phyloP scores from a whole-genome alignment of 2,888 invertebrate genomes.

The Ephialtes manifestator region DNA sequence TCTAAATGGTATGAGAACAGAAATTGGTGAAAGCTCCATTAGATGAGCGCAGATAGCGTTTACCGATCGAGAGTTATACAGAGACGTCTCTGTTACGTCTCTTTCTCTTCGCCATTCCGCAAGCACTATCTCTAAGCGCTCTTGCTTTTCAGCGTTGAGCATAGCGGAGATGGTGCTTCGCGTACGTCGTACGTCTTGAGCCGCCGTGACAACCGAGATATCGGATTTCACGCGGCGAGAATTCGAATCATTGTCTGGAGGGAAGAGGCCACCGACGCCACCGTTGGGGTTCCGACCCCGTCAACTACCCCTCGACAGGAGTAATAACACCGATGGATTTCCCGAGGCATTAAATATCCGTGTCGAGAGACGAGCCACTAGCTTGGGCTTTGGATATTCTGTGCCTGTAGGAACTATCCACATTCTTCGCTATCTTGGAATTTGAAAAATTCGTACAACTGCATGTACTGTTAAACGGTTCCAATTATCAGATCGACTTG shows the following conservation, averaged over 20 bases:
- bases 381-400: slow-evolving; percentile 6
- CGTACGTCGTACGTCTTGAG: slow-evolving; percentile 63
- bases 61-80: slow-evolving; percentile 50
- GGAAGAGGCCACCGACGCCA: slow-evolving; percentile 29
- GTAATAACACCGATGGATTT: slow-evolving; percentile 71
- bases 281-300: slow-evolving; percentile 38
- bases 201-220: slow-evolving; percentile 68
- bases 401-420: slow-evolving; percentile 2
- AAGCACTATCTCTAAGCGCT: slow-evolving; percentile 22
- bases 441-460: slow-evolving; percentile 38
- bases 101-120: slow-evolving; percentile 22
- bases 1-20: slow-evolving; percentile 33
- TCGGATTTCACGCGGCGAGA: slow-evolving; percentile 70
- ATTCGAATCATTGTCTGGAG: slow-evolving; percentile 70
- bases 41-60: slow-evolving; percentile 49
- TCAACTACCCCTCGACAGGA: slow-evolving; percentile 56
- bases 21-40: slow-evolving; percentile 36
- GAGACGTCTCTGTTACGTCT: slow-evolving; percentile 25
- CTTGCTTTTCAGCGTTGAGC: slow-evolving; percentile 15
- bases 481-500: slow-evolving; percentile 23
- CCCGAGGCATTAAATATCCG: slow-evolving; percentile 69
- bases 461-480: not conserved
- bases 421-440: slow-evolving; percentile 9
- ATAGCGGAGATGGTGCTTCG: slow-evolving; percentile 28
- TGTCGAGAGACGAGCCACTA: slow-evolving; percentile 41